These are phyloP conservation scores for Clarias macrocephalus DNA, from an alignment of 2,113 vertebrate species.

Conservation along the genomic window DNA sequence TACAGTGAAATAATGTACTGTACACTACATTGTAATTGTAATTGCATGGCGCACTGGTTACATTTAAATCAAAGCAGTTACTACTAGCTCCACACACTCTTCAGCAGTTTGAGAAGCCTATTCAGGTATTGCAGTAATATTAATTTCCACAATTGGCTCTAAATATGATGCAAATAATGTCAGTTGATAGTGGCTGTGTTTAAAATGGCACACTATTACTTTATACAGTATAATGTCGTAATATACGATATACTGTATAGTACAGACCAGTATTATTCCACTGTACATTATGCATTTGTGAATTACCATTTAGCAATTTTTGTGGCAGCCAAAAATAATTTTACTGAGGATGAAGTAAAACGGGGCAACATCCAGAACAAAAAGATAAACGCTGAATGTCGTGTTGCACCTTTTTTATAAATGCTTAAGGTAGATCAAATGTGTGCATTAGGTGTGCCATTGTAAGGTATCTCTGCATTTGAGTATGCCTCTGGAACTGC, in stretches of 20 bases:
- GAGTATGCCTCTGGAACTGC: not conserved
- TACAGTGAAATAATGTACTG: not conserved
- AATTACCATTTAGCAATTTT: not conserved
- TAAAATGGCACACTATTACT: not conserved
- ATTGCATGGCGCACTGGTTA: not conserved
- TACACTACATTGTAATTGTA: not conserved
- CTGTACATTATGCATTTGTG: not conserved
- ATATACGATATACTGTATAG: not conserved
- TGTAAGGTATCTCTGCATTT: not conserved
- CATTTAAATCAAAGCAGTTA: not conserved
- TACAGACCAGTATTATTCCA: not conserved
- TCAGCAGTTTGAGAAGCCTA: not conserved
- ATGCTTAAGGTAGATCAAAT: not conserved
- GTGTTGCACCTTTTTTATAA: not conserved
- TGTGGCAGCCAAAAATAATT: not conserved
- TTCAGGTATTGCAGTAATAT: not conserved
- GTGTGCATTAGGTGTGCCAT: no score
- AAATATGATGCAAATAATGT: not conserved
- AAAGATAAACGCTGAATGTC: not conserved
- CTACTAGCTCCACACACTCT: not conserved
- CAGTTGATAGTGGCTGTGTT: not conserved
- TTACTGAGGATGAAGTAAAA: not conserved
- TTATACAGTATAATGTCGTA: not conserved
- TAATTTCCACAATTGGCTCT: not conserved
- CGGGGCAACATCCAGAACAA: not conserved